Conservation (phyloP, 2,888 invertebrate genomes). For the Aplocera efformata region DNA sequence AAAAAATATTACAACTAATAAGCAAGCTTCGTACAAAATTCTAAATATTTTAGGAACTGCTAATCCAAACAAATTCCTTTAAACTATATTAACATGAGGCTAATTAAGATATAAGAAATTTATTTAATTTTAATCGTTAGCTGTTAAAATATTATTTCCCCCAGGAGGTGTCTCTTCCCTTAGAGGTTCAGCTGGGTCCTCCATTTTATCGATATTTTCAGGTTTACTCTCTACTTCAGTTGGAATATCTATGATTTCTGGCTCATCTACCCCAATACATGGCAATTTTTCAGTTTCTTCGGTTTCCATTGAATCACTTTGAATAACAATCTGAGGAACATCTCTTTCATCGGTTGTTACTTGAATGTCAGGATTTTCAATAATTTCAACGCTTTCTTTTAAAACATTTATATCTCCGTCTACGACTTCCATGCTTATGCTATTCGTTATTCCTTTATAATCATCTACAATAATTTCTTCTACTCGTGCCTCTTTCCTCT, state of each 20-base stretch:
- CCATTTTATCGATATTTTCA: slow-evolving; percentile 10
- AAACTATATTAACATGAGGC: too few relatives aligned
- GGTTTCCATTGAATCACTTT: slow-evolving; percentile 13
- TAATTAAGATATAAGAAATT: too few relatives aligned
- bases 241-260: slow-evolving; percentile 3
- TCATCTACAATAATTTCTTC: slow-evolving; percentile 54
- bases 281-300: slow-evolving; percentile 10
- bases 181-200: slow-evolving; percentile 4
- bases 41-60: slow-evolving; percentile 8
- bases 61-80: neutral
- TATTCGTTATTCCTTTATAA: slow-evolving; percentile 60
- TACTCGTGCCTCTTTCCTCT: slow-evolving; percentile 51
- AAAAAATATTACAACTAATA: neutral
- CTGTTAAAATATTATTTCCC: too few relatives aligned
- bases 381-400: slow-evolving; percentile 56
- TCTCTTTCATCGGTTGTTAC: slow-evolving; percentile 24
- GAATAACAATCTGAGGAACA: slow-evolving; percentile 21
- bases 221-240: slow-evolving; percentile 4
- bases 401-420: slow-evolving; percentile 58
- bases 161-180: neutral
- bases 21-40: slow-evolving; percentile 7
- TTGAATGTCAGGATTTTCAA: slow-evolving; percentile 36
- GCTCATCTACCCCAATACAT: too few relatives aligned
- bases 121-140: too few relatives aligned
- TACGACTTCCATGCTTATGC: slow-evolving; percentile 70